phyloP scores from a whole-genome alignment of 2,888 invertebrate species.

The Agonopterix subpropinquella region DNA sequence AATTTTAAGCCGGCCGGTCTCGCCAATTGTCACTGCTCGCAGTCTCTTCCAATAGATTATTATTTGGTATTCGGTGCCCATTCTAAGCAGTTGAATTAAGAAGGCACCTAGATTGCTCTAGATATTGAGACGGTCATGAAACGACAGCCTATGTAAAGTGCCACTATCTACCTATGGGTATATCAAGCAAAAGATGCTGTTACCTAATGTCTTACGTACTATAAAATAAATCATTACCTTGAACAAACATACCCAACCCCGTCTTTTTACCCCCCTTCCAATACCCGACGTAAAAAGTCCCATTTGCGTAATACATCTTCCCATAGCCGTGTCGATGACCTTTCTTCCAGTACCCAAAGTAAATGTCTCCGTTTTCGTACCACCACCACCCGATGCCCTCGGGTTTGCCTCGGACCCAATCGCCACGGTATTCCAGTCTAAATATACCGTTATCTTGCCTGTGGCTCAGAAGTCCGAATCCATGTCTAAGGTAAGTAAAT shows the following conservation, averaged over 20 bases:
- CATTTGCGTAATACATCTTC: constrained; percentile 76
- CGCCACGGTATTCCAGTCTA: constrained; percentile 71
- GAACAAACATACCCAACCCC: constrained; percentile 72
- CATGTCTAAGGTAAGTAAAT: constrained; percentile 55
- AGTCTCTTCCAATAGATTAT: too few relatives aligned
- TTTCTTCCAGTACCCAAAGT: constrained; percentile 73
- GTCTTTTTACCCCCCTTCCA: constrained; percentile 67
- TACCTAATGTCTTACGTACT: background rate
- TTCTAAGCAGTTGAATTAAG: too few relatives aligned
- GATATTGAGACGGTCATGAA: background rate
- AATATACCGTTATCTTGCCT: constrained; percentile 53
- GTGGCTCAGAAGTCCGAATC: constrained; percentile 72
- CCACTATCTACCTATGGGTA: background rate
- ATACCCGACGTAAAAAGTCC: constrained; percentile 77
- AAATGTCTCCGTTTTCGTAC: constrained; percentile 74
- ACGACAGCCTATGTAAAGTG: too few relatives aligned
- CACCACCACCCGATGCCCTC: constrained; percentile 76
- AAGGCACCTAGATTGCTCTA: too few relatives aligned
- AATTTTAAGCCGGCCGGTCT: too few relatives aligned
- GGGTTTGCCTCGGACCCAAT: constrained; percentile 75
- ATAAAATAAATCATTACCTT: constrained; percentile 40
- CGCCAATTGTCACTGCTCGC: too few relatives aligned
- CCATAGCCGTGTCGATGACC: constrained; percentile 75
- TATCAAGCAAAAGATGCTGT: background rate
- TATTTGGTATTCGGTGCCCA: too few relatives aligned